These are phyloP conservation scores for Pogonus chalceus DNA, from an alignment of 1,140 invertebrate species.

Conservation along the genomic window DNA sequence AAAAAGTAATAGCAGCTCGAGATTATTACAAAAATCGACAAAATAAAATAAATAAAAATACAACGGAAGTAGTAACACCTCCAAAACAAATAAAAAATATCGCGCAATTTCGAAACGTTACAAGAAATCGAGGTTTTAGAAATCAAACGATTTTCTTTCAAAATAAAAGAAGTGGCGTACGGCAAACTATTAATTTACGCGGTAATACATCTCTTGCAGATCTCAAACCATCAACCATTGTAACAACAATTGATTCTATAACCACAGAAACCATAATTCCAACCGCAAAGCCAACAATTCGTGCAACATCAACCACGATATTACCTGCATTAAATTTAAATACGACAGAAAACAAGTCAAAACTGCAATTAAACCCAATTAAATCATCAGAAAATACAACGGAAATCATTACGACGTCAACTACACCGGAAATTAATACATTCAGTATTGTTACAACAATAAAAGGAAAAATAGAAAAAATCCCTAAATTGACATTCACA, in stretches of 20 bases:
- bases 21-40: constrained; percentile 28
- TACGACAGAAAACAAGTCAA: neutral
- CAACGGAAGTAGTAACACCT: constrained; percentile 10
- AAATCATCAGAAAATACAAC: neutral
- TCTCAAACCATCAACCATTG: neutral
- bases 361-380: neutral
- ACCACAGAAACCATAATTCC: neutral
- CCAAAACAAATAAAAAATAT: constrained; percentile 3
- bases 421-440: neutral
- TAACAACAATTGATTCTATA: neutral
- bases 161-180: neutral
- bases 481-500: constrained; percentile 31
- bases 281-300: neutral
- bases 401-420: neutral
- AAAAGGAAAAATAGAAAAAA: constrained; percentile 11
- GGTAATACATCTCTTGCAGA: neutral
- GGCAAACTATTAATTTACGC: neutral
- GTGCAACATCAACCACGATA: neutral
- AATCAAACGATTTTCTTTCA: constrained; percentile 2
- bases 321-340: neutral
- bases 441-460: neutral
- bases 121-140: constrained; percentile 9
- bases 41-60: constrained; percentile 22
- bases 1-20: constrained; percentile 37
- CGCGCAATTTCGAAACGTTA: constrained; percentile 27